These are phyloP conservation scores for Tromatobia lineatoria DNA, from an alignment of 2,888 invertebrate genomes.

Conservation along the genomic window DNA sequence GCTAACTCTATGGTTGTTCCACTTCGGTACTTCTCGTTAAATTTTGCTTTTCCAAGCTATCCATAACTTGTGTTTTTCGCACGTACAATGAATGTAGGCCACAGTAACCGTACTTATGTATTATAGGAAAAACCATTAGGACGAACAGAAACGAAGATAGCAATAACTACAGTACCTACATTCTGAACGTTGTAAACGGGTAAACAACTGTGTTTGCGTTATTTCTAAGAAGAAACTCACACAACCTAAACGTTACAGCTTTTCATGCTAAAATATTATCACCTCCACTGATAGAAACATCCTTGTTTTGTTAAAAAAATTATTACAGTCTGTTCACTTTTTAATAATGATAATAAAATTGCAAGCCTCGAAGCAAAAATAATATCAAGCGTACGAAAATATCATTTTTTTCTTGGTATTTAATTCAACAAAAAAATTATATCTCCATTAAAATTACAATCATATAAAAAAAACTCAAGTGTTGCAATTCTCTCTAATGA, in stretches of 20 bases:
- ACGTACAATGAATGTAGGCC: conserved; percentile 1
- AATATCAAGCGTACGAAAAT: too few species aligned
- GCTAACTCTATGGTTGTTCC: background rate
- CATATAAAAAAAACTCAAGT: too few species aligned
- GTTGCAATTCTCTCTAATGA: too few species aligned
- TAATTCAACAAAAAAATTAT: too few species aligned
- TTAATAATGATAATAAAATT: too few species aligned
- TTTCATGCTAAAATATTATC: too few species aligned
- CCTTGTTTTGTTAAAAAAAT: too few species aligned
- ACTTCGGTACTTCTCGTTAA: background rate
- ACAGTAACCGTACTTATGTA: background rate
- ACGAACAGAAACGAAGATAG: background rate
- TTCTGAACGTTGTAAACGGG: background rate
- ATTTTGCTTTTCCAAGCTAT: background rate
- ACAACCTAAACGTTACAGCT: background rate
- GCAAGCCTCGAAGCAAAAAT: too few species aligned
- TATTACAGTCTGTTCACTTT: too few species aligned
- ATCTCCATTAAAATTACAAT: too few species aligned
- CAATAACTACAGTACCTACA: background rate
- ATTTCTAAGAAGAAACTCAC: background rate
- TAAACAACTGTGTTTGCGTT: background rate
- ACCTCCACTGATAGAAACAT: too few species aligned
- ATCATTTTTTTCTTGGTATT: too few species aligned
- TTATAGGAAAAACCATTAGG: conserved; percentile 19
- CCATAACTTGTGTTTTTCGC: background rate